phyloP scores from a whole-genome alignment of 2,113 vertebrate genomes.

The Leptobrachium leishanense region DNA sequence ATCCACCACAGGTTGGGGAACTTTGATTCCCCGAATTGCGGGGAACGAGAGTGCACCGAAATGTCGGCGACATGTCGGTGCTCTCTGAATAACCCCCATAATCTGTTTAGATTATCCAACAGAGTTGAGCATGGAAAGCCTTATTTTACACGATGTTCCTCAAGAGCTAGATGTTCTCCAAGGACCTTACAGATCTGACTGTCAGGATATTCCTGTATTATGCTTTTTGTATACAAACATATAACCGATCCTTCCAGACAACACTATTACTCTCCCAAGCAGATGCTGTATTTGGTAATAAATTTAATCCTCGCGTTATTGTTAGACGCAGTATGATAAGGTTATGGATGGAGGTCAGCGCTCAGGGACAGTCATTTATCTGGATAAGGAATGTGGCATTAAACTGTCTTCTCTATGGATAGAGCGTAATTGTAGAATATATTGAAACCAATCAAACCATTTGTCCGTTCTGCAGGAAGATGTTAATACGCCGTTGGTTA shows the following conservation, averaged over 20 bases:
- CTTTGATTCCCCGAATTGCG: too few relatives aligned
- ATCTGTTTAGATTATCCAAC: too few relatives aligned
- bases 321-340: conserved; percentile 32
- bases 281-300: conserved; percentile 37
- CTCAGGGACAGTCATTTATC: conserved; percentile 46
- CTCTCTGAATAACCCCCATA: too few relatives aligned
- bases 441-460: conserved; percentile 44
- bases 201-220: background rate
- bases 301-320: conserved; percentile 41
- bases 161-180: too few relatives aligned
- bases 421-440: conserved; percentile 44
- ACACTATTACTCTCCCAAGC: conserved; percentile 21
- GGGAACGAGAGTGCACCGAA: too few relatives aligned
- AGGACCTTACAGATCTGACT: conserved; percentile 7
- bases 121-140: too few relatives aligned
- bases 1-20: too few relatives aligned
- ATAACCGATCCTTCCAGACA: conserved; percentile 15
- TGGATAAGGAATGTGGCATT: conserved; percentile 43
- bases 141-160: too few relatives aligned
- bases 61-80: too few relatives aligned
- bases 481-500: conserved; percentile 3
- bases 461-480: conserved; percentile 19
- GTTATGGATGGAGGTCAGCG: conserved; percentile 42
- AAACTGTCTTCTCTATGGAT: conserved; percentile 42
- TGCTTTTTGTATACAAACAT: conserved; percentile 32